Evolutionary conservation across 2,888 invertebrate species (phyloP), one percentile per base, ranked within the genome.

Genomic region (Cybosia mesomella): DNA sequence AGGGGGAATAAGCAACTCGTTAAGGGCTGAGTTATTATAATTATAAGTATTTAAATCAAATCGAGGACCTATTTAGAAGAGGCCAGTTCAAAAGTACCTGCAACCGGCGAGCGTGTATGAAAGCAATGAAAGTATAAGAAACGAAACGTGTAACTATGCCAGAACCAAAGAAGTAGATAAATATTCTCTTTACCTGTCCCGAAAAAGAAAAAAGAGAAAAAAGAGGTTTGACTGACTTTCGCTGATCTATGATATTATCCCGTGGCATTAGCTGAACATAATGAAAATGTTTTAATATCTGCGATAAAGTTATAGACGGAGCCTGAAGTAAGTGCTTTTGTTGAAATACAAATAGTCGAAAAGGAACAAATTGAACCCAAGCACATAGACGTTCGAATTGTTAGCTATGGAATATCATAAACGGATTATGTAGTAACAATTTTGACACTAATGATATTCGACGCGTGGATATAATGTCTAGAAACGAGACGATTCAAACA

Each of bases 401-500:
- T 8, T 63, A 57, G 61, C 73, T 70, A 57, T 77, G 60, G 67
- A 68, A 73, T 60, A 32, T 39, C 36, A 65, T 60, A 66, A 63
- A 68, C 53, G 32, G 18, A 58, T 58, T 58, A 58, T 58, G 58
- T 32, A 18, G 58, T 58, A 74, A 79, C 74, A 62, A 70, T 69
- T 62, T 62, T 76, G 78, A 74, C 71, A 70, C 67, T 60, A 60
- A 67, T 34, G 64, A 74, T 67, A 71, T 68, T 53, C 72, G 67
- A 68, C 22, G 57, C 68, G 57, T 68, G 68, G 68, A 64, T 71
- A 72, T 60, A 69, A 68, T 3, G 69, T 67, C 68, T 77, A 61
- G 64, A 36, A 72, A 64, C 49, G 72, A n/a, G n/a, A 67, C 34
- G 67, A 53, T 70, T 71, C 61, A 71, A 70, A 68, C 66, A 67